Conservation (phyloP, 2,888 invertebrate genomes). For the Tenthredo scrophulariae region DNA sequence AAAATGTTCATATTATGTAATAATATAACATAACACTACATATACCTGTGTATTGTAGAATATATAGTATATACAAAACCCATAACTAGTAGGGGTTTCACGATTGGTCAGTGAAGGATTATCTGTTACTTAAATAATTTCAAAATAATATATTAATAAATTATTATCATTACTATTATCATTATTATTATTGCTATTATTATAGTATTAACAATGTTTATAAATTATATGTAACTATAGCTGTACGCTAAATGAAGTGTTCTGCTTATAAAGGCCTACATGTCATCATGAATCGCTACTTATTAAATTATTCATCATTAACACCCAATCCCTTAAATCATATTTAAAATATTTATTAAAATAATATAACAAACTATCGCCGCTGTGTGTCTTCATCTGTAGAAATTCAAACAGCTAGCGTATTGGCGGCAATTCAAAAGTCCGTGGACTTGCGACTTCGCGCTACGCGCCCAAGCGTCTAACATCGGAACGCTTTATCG, state of each 20-base stretch:
- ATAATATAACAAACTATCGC: neutral
- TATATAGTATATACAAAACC: neutral
- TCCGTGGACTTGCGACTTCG: neutral
- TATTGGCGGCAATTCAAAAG: neutral
- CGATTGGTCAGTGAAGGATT: slow-evolving; percentile 11
- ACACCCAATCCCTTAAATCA: neutral
- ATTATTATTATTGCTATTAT: slow-evolving; percentile 38
- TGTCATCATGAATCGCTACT: slow-evolving; percentile 37
- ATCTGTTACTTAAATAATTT: slow-evolving; percentile 41
- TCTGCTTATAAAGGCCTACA: slow-evolving; percentile 75
- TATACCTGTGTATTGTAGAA: neutral
- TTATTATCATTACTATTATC: slow-evolving; percentile 25
- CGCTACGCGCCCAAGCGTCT: neutral
- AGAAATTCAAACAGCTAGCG: neutral
- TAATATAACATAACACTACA: neutral
- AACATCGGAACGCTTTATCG: no score
- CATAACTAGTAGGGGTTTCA: neutral
- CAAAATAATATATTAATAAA: slow-evolving; percentile 27
- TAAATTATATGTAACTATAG: slow-evolving; percentile 70
- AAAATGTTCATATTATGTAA: neutral
- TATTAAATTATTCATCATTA: neutral
- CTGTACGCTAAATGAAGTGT: slow-evolving; percentile 70
- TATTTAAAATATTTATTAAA: neutral
- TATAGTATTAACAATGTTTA: slow-evolving; percentile 61
- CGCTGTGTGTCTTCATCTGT: neutral